phyloP scores from a whole-genome alignment of 2,888 invertebrate genomes.

The Girardia tigrina region DNA sequence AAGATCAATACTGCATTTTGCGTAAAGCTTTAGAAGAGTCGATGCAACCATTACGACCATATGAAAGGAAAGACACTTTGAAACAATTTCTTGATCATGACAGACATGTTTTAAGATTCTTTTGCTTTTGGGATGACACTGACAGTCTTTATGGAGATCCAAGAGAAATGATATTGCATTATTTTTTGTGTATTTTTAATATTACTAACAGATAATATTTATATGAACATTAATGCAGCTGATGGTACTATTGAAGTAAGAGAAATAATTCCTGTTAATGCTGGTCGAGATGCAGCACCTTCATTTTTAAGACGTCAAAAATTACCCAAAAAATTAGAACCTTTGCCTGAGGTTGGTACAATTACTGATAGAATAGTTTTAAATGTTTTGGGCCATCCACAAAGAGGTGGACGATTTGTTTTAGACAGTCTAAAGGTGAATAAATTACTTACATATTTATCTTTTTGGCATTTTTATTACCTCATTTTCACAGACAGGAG shows the following conservation, averaged over 20 bases:
- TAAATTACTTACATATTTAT: background rate
- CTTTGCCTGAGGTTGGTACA: constrained; percentile 46
- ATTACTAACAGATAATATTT: background rate
- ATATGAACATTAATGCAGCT: constrained; percentile 46
- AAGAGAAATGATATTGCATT: constrained; percentile 66
- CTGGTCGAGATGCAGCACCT: constrained; percentile 59
- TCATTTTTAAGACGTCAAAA: constrained; percentile 64
- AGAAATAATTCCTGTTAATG: constrained; percentile 55
- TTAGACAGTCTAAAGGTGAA: constrained; percentile 49
- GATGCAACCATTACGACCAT: constrained; percentile 49
- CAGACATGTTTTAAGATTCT: constrained; percentile 61
- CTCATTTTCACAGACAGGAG: constrained; percentile 48
- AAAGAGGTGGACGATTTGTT: constrained; percentile 49
- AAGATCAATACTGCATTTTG: constrained; percentile 6
- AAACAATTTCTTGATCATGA: constrained; percentile 71
- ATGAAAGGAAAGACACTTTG: constrained; percentile 54
- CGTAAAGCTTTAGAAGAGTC: constrained; percentile 42
- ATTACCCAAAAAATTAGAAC: constrained; percentile 60
- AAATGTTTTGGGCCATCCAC: constrained; percentile 50
- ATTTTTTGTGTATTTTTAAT: constrained; percentile 55
- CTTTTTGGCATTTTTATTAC: too few relatives aligned
- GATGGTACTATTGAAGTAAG: constrained; percentile 78
- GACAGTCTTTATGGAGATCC: constrained; percentile 63
- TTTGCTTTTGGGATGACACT: constrained; percentile 76
- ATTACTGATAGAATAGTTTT: constrained; percentile 47